Evolutionary conservation across 92 coral and sea anemone species (phyloP), one percentile per base, ranked within the genome.

Genomic region (Anthopleura xanthogrammica): DNA sequence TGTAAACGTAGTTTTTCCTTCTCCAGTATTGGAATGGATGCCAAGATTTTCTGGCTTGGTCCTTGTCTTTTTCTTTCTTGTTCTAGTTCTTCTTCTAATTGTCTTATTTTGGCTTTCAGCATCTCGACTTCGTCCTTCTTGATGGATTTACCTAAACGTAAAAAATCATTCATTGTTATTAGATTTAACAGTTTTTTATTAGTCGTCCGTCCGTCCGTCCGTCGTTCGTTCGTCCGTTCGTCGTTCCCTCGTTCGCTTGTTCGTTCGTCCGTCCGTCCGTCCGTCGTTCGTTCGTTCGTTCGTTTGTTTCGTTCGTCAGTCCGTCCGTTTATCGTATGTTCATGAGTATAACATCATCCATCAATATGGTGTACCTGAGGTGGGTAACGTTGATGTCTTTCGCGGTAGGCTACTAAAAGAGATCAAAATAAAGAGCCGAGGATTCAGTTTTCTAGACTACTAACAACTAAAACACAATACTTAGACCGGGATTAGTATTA

Each of bases 1-100:
- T 93, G 93, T 41, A 91, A 60, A 16, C 87, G 90, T 54, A 93
- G 91, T 68, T 93, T 93, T 85, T 93, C 97, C 68, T 93, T 93
- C 78, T 93, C 97, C 70, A 93, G 78, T 57, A 91, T 88, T 73
- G 97, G 83, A 77, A 91, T 86, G n/a, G 93, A 84, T 5, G 88
- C 87, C 1, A 89, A 87, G 20, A 83, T 87, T 46, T 85, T 84
- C 65, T 93, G 95, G 92, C 86, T 82, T 22, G 87, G 77, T 41
- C 73, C 50, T 12, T 89, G 71, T 87, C 83, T 89, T 72, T 90
- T 91, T 80, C 81, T 83, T 68, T 89, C 81, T 56, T 83, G 76
- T 64, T 72, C 88, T 16, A 83, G 90, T 78, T 93, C 95, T 12
- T 36, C 85, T 50, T 92, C 97, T 12, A 87, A 73, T 40, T 91